Evolutionary conservation across 2,797 vertebrate genomes (phyloP), one percentile per base, ranked within the genome.

Genomic region (Hemitrygon akajei): DNA sequence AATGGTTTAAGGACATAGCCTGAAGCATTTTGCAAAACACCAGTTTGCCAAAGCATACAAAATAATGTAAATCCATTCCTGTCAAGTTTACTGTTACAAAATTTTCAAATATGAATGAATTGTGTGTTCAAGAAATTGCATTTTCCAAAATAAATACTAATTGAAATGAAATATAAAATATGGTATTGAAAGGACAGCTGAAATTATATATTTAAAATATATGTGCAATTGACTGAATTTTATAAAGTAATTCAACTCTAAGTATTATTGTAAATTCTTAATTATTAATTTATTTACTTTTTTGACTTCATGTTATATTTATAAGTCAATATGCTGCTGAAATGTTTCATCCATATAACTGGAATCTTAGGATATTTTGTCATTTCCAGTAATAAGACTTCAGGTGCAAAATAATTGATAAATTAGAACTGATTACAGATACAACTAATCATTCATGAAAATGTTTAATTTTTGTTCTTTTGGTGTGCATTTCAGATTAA

Each of bases 21-120:
- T 66, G 56, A 87, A 95, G 95, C 94, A 94, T 96, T 96, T 95
- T 95, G 95, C 94, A 94, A 94, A 94, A 94, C 94, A 93, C 93
- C 0, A 0, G 91, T 73, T 94, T 94, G 95, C 95, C 95, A 95
- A 86, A 93, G 94, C 60, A 37, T 69, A 69, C 86, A 37, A 66
- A 37, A 89, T 89, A n/a, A 37, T 69, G 63, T 69, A 66, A 30
- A 16, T 84, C 34, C 94, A 95, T 94, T 94, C 95, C 96, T 96
- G 96, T 95, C 96, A 95, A 93, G 93, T 91, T 94, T 94, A 95
- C 63, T 94, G 77, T 94, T 94, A 91, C 86, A 91, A 94, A 95
- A 95, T 95, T 95, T 95, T 93, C 94, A 37, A 69, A 34, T 89
- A n/a, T 37, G 66, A 89, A 86, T 20, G 66, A 69, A 66, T 86